Conservation (phyloP, 2,888 invertebrate genomes). For the Scelioninae gen. 1 region DNA sequence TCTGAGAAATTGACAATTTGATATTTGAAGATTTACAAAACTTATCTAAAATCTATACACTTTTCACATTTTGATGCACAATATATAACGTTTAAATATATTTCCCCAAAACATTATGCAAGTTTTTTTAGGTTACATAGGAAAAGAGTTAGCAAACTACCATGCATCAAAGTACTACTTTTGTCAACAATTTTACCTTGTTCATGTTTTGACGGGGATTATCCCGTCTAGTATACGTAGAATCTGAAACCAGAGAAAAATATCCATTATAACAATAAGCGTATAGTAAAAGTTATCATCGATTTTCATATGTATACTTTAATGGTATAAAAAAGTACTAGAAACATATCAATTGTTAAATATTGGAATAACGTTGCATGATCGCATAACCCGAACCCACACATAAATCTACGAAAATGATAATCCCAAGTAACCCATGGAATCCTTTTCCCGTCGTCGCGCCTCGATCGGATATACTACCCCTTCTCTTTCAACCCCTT, state of each 20-base stretch:
- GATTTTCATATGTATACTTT: slow-evolving; percentile 14
- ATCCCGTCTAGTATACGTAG: slow-evolving; percentile 82
- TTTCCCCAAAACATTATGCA: too few relatives aligned
- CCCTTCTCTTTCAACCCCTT: slow-evolving; percentile 70
- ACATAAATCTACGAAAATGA: slow-evolving; percentile 67
- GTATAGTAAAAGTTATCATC: background rate
- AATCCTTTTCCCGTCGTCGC: slow-evolving; percentile 74
- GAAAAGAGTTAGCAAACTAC: too few relatives aligned
- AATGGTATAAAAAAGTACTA: slow-evolving; percentile 12
- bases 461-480: slow-evolving; percentile 75
- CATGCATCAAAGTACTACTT: too few relatives aligned
- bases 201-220: slow-evolving; percentile 84
- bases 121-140: too few relatives aligned
- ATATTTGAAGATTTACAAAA: too few relatives aligned
- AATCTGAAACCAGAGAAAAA: slow-evolving; percentile 81
- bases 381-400: slow-evolving; percentile 23
- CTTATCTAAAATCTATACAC: too few relatives aligned
- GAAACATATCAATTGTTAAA: slow-evolving; percentile 13
- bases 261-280: slow-evolving; percentile 32
- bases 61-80: too few relatives aligned
- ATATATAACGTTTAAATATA: too few relatives aligned
- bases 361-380: slow-evolving; percentile 24
- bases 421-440: slow-evolving; percentile 72
- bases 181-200: slow-evolving; percentile 84
- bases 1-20: too few relatives aligned